Conservation (phyloP, 2,888 invertebrate genomes). For the Chrysomela aeneicollis region DNA sequence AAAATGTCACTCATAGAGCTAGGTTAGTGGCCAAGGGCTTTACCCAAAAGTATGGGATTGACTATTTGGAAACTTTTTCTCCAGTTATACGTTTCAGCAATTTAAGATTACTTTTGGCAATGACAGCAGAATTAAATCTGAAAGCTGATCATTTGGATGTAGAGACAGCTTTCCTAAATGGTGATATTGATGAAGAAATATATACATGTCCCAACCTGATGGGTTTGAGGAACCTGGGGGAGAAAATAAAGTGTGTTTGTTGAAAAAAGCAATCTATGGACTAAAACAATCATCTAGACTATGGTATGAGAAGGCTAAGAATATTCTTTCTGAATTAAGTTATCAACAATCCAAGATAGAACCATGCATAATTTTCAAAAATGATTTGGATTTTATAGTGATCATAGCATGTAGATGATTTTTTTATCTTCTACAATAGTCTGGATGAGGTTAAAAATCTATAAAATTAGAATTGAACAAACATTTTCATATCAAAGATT, state of each 20-base stretch:
- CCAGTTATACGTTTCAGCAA: constrained; percentile 13
- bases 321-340: constrained; percentile 25
- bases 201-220: constrained; percentile 39
- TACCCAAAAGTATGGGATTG: constrained; percentile 11
- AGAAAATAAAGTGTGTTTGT: constrained; percentile 33
- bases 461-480: constrained; percentile 23
- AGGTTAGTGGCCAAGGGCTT: constrained; percentile 10
- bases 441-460: constrained; percentile 18
- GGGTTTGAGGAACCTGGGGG: constrained; percentile 24
- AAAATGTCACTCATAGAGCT: background rate
- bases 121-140: constrained; percentile 19
- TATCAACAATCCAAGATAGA: constrained; percentile 22
- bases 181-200: constrained; percentile 40
- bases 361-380: constrained; percentile 24
- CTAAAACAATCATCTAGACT: constrained; percentile 39
- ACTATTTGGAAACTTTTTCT: constrained; percentile 20
- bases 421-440: constrained; percentile 29
- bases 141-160: constrained; percentile 14
- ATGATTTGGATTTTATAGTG: constrained; percentile 13
- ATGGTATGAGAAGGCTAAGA: constrained; percentile 39
- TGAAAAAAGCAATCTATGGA: constrained; percentile 43
- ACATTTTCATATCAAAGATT: constrained; percentile 23
- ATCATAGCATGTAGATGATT: constrained; percentile 33
- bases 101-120: constrained; percentile 40
- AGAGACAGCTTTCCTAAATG: constrained; percentile 31